Conservation (phyloP, 2,888 invertebrate genomes). For the Stegophylla sp. region DNA sequence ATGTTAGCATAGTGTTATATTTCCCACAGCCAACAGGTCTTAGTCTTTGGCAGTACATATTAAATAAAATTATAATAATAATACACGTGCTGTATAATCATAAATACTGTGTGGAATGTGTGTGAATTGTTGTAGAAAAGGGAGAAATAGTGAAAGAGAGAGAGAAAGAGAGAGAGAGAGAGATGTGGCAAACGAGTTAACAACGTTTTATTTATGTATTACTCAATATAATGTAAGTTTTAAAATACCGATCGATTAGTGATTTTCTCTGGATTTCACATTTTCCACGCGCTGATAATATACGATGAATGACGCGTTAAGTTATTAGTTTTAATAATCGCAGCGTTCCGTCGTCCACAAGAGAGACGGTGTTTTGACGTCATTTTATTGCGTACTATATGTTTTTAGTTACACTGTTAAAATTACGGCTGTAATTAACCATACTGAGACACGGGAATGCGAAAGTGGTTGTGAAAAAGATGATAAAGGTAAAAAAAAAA, state of each 20-base stretch:
- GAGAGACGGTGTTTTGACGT: too few species aligned
- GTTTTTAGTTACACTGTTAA: neutral
- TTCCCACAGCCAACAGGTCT: neutral
- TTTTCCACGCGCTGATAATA: neutral
- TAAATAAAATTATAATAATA: too few species aligned
- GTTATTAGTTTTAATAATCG: constrained; percentile 6
- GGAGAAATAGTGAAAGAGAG: neutral
- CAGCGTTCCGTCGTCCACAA: neutral
- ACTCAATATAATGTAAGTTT: constrained; percentile 16
- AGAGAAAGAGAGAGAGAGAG: too few species aligned
- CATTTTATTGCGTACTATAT: neutral
- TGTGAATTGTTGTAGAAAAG: neutral
- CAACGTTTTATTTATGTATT: constrained; percentile 24
- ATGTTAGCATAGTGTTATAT: too few species aligned
- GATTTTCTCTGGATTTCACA: constrained; percentile 32
- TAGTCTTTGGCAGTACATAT: too few species aligned
- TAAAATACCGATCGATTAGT: neutral
- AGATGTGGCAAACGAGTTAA: too few species aligned
- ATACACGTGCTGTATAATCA: neutral
- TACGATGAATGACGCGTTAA: too few species aligned
- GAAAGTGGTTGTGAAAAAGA: constrained; percentile 3
- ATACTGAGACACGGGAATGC: neutral
- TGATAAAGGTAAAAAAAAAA: neutral
- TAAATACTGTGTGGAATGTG: neutral
- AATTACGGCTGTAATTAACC: neutral